A percentile compares a stretch with the other conserved stretches of the same genome.
Evolutionary conservation across 1,140 invertebrate species (phyloP).

Genomic region (Euborellia annulipes): DNA sequence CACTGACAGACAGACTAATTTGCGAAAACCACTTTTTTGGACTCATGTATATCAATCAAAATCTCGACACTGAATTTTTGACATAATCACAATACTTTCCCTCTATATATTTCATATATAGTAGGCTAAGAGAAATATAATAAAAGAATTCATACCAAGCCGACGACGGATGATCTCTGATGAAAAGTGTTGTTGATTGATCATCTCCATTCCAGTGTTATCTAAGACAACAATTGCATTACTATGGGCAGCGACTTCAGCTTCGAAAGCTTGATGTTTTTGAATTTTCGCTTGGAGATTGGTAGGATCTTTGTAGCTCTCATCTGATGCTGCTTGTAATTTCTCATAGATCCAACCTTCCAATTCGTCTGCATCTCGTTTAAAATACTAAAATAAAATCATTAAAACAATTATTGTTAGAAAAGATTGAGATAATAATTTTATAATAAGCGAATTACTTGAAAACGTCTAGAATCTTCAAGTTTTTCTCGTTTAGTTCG

Average conservation of each 20-base stretch:
- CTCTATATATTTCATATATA: no score
- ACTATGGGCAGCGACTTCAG: slow-evolving; percentile 95
- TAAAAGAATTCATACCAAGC: slow-evolving; percentile 46
- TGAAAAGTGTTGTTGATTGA: slow-evolving; percentile 88
- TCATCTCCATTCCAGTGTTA: slow-evolving; percentile 96
- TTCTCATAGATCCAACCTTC: slow-evolving; percentile 99
- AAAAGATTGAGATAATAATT: neutral
- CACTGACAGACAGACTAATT: no score
- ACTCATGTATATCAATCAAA: no score
- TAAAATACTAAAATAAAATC: slow-evolving; percentile 75
- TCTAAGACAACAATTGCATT: slow-evolving; percentile 94
- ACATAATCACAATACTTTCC: no score
- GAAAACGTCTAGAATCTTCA: slow-evolving; percentile 91
- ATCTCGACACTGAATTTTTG: no score
- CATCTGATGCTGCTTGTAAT: slow-evolving; percentile 93
- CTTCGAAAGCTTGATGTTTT: slow-evolving; percentile 99
- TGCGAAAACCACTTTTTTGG: no score
- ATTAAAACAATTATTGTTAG: no score
- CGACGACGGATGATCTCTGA: slow-evolving; percentile 77
- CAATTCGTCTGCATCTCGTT: slow-evolving; percentile 96
- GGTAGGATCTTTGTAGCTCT: slow-evolving; percentile 96
- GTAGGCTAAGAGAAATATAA: no score
- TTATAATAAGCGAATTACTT: slow-evolving; percentile 24
- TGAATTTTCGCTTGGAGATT: slow-evolving; percentile 97
- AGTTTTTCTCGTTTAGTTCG: slow-evolving; percentile 84